Percentiles rank a stretch among this genome's conserved stretches.
These are phyloP conservation scores for Agrilus cyanescens DNA, from an alignment of 2,888 invertebrate species.

Conservation along the genomic window DNA sequence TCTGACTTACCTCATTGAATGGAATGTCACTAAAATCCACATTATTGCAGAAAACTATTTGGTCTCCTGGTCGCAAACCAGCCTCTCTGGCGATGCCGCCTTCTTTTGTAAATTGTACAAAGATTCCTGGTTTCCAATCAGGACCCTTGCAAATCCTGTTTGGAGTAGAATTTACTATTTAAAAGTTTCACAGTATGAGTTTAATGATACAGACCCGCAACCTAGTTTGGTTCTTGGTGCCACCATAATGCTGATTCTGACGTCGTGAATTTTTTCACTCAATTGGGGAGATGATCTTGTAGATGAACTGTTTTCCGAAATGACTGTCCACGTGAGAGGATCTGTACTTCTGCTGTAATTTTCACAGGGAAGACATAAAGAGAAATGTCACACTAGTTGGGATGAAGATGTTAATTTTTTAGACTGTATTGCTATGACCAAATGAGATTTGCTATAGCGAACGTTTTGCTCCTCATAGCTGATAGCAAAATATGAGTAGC, in stretches of 20 bases:
- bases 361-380: conserved; percentile 4
- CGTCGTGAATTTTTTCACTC: conserved; percentile 48
- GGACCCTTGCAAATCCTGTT: conserved; percentile 73
- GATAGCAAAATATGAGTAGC: no score
- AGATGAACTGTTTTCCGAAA: conserved; percentile 40
- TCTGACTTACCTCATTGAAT: conserved; percentile 58
- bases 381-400: conserved; percentile 2
- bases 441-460: no score
- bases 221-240: conserved; percentile 75
- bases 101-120: conserved; percentile 80
- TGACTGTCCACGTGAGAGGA: conserved; percentile 75
- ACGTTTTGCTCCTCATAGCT: no score
- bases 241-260: conserved; percentile 65
- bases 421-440: not conserved
- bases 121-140: conserved; percentile 77
- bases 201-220: conserved; percentile 51
- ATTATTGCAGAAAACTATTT: conserved; percentile 82
- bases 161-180: conserved; percentile 4
- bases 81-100: conserved; percentile 81
- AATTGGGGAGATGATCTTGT: conserved; percentile 44
- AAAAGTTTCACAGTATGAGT: not conserved
- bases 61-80: conserved; percentile 81
- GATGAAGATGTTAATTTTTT: not conserved
- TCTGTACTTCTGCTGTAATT: conserved; percentile 56
- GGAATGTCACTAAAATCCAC: conserved; percentile 63